phyloP scores from a whole-genome alignment of 2,888 invertebrate species.

The Heliconius cydno region DNA sequence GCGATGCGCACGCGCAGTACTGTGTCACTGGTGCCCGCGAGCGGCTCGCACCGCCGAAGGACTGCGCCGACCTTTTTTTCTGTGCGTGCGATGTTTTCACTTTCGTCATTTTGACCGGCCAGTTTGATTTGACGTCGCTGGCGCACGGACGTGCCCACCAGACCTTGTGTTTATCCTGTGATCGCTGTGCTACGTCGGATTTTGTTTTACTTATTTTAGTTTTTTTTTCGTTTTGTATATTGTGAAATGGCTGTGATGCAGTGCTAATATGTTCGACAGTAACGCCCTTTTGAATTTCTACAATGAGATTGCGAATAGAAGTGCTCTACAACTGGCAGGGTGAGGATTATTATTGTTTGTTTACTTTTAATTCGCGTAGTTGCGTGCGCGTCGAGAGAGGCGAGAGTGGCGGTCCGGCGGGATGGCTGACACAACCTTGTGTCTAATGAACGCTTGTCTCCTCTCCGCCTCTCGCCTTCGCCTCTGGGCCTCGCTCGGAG shows the following conservation, averaged over 20 bases:
- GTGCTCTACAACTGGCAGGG: constrained; percentile 83
- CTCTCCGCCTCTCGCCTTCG: constrained; percentile 82
- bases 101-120: constrained; percentile 84
- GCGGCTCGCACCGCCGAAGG: constrained; percentile 74
- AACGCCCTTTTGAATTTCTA: constrained; percentile 80
- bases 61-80: constrained; percentile 81
- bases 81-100: constrained; percentile 83
- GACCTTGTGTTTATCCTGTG: constrained; percentile 79
- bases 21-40: constrained; percentile 82
- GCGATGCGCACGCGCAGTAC: constrained; percentile 80
- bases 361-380: constrained; percentile 62
- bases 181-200: constrained; percentile 70
- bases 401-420: constrained; percentile 56
- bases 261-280: constrained; percentile 82
- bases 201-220: constrained; percentile 70
- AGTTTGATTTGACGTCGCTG: constrained; percentile 82
- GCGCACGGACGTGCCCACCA: constrained; percentile 81
- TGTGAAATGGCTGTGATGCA: constrained; percentile 82
- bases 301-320: constrained; percentile 82
- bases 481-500: constrained; percentile 77
- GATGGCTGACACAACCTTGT: constrained; percentile 77
- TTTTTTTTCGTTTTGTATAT: constrained; percentile 52
- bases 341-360: constrained; percentile 71
- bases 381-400: constrained; percentile 44
- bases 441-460: constrained; percentile 79